Conservation (phyloP, 2,113 vertebrate species). For the Azemiops feae region DNA sequence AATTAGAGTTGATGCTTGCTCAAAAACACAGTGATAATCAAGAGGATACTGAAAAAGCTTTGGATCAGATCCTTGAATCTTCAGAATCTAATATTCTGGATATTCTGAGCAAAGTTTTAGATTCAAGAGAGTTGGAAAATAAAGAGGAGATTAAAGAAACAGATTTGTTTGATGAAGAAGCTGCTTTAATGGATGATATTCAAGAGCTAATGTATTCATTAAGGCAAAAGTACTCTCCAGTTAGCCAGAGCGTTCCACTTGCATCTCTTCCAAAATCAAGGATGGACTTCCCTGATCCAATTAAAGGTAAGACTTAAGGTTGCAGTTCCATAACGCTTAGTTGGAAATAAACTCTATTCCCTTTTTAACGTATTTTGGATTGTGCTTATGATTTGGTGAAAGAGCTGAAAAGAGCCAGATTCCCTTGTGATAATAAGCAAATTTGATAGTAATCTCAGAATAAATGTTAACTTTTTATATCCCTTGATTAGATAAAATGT, state of each 20-base stretch:
- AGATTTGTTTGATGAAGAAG: conserved; percentile 77
- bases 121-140: conserved; percentile 61
- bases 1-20: conserved; percentile 75
- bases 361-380: background rate
- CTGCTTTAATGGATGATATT: conserved; percentile 81
- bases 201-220: conserved; percentile 89
- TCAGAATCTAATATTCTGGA: conserved; percentile 83
- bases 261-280: conserved; percentile 20
- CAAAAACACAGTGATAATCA: conserved; percentile 55
- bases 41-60: conserved; percentile 72
- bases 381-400: background rate
- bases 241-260: conserved; percentile 70
- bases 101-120: conserved; percentile 80
- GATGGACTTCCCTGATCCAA: background rate
- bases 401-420: background rate
- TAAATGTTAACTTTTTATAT: background rate
- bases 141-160: conserved; percentile 60
- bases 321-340: background rate
- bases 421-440: background rate
- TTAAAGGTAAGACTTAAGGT: conserved; percentile 60
- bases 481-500: background rate
- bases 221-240: conserved; percentile 77
- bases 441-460: background rate
- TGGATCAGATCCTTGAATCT: conserved; percentile 83
- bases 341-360: background rate